A percentile compares a stretch with the other conserved stretches of the same genome.
Evolutionary conservation across 2,113 vertebrate species (phyloP).

Genomic region (Pelecanus crispus): DNA sequence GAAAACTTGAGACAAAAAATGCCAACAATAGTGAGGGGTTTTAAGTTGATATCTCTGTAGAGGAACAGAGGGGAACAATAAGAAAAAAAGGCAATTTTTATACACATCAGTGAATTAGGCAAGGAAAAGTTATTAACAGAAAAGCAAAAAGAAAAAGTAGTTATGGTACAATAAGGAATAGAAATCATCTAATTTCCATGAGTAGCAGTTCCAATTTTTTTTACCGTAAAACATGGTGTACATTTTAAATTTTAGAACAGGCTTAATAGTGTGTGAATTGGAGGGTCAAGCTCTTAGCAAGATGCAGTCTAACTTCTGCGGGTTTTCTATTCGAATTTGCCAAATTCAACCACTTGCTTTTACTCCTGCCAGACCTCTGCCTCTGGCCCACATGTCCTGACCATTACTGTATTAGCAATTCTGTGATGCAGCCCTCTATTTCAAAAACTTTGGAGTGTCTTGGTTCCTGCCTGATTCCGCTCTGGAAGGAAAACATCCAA

Average conservation of each 20-base stretch:
- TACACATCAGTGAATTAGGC: neutral
- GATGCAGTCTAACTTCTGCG: neutral
- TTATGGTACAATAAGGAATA: neutral
- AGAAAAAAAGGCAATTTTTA: neutral
- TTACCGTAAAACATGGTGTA: neutral
- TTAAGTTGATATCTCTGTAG: neutral
- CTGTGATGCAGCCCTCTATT: neutral
- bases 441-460: neutral
- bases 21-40: neutral
- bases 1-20: neutral
- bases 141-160: neutral
- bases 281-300: neutral
- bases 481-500: neutral
- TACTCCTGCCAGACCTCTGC: neutral
- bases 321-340: neutral
- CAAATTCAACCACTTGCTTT: neutral
- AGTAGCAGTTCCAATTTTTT: neutral
- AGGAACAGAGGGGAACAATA: neutral
- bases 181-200: neutral
- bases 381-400: neutral
- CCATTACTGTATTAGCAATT: rapidly evolving
- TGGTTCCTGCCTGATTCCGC: rapidly evolving
- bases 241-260: neutral
- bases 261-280: neutral
- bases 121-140: neutral